Conservation (phyloP, 2,888 invertebrate genomes). For the Sarcophaga caerulescens region DNA sequence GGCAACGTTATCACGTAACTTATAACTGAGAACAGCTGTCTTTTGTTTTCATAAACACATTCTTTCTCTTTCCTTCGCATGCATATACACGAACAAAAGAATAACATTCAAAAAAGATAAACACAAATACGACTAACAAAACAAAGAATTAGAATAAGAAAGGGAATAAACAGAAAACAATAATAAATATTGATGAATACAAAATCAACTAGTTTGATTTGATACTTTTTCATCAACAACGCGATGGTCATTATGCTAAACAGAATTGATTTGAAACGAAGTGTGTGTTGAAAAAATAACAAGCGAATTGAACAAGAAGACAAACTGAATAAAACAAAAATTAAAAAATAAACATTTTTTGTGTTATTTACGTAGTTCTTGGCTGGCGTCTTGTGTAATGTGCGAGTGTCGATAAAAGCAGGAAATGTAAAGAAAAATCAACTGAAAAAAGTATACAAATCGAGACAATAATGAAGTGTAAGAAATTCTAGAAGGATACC, state of each 20-base stretch:
- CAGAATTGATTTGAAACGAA: constrained; percentile 33
- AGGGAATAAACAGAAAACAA: constrained; percentile 39
- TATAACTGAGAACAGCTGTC: constrained; percentile 35
- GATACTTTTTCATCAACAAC: constrained; percentile 47
- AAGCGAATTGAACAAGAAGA: constrained; percentile 14
- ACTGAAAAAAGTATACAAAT: not conserved
- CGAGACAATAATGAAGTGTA: not conserved
- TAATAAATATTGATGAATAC: constrained; percentile 48
- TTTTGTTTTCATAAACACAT: constrained; percentile 23
- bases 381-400: constrained; percentile 49
- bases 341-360: constrained; percentile 29
- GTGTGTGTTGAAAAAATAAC: not conserved
- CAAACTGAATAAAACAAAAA: constrained; percentile 25
- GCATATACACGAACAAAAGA: constrained; percentile 33
- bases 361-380: constrained; percentile 52
- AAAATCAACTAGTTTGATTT: constrained; percentile 59
- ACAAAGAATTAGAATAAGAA: constrained; percentile 38
- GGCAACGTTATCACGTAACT: not conserved
- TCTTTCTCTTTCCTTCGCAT: constrained; percentile 29
- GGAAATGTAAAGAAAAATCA: constrained; percentile 29
- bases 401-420: constrained; percentile 27
- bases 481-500: constrained; percentile 12
- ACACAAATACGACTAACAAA: constrained; percentile 43
- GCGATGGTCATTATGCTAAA: constrained; percentile 44
- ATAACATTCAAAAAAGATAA: not conserved